phyloP scores from a whole-genome alignment of 2,113 vertebrate species.

The Lanius collurio region DNA sequence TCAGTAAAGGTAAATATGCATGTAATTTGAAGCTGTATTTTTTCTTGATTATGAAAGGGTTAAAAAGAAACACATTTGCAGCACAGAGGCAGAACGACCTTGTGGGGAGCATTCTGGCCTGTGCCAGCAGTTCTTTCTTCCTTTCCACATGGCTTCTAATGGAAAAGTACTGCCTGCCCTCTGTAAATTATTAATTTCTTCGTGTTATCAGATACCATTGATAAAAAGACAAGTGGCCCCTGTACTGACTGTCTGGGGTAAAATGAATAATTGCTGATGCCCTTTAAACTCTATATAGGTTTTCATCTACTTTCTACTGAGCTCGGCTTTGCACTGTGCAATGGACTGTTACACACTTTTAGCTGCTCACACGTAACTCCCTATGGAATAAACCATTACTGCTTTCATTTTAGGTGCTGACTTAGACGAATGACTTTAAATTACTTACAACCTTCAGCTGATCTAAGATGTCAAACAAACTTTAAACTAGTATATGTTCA shows the following conservation, averaged over 20 bases:
- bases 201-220: slow-evolving; percentile 70
- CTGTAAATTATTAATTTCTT: slow-evolving; percentile 78
- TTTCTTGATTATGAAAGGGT: slow-evolving; percentile 29
- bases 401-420: slow-evolving; percentile 73
- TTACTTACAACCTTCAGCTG: slow-evolving; percentile 72
- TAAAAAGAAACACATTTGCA: slow-evolving; percentile 44
- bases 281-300: slow-evolving; percentile 58
- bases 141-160: slow-evolving; percentile 54
- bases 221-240: slow-evolving; percentile 68
- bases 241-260: slow-evolving; percentile 49
- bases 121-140: slow-evolving; percentile 51
- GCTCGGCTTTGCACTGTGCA: slow-evolving; percentile 24
- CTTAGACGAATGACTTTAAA: slow-evolving; percentile 71
- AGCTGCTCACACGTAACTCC: slow-evolving; percentile 51
- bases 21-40: neutral
- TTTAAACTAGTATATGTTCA: slow-evolving; percentile 65
- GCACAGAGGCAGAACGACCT: slow-evolving; percentile 49
- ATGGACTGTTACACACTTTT: slow-evolving; percentile 49
- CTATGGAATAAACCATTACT: slow-evolving; percentile 60
- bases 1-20: neutral
- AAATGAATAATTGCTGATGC: slow-evolving; percentile 63
- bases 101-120: slow-evolving; percentile 27
- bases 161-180: slow-evolving; percentile 68
- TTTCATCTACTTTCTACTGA: slow-evolving; percentile 60
- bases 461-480: slow-evolving; percentile 73